phyloP scores from a whole-genome alignment of 2,888 invertebrate species.

The Zonitis immaculata region DNA sequence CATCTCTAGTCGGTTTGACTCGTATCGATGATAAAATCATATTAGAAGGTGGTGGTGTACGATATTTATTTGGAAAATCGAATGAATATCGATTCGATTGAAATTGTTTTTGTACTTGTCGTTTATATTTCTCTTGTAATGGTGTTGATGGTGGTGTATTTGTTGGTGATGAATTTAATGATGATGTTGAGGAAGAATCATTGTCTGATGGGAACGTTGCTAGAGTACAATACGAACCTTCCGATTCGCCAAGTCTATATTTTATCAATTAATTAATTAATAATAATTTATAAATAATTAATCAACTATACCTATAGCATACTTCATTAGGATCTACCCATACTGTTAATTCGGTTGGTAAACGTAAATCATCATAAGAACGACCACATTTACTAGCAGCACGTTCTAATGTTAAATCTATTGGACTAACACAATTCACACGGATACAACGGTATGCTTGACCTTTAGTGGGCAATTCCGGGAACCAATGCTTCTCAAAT shows the following conservation, averaged over 20 bases:
- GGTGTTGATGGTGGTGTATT: conserved; percentile 36
- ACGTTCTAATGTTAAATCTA: conserved; percentile 62
- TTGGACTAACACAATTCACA: conserved; percentile 61
- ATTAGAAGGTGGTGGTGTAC: conserved; percentile 32
- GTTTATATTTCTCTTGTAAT: conserved; percentile 36
- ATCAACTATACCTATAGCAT: conserved; percentile 44
- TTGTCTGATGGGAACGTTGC: conserved; percentile 50
- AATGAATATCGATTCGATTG: conserved; percentile 29
- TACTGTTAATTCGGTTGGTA: conserved; percentile 68
- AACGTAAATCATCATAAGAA: conserved; percentile 55
- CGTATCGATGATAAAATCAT: conserved; percentile 36
- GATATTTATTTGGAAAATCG: conserved; percentile 33
- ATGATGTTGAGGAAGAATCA: conserved; percentile 28
- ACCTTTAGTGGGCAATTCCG: conserved; percentile 65
- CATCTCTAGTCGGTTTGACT: conserved; percentile 43
- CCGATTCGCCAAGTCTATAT: conserved; percentile 56
- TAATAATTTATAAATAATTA: not conserved
- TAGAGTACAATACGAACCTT: conserved; percentile 59
- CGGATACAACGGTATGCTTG: conserved; percentile 68
- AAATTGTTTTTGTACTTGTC: conserved; percentile 27
- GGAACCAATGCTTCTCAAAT: conserved; percentile 68
- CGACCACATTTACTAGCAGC: conserved; percentile 63
- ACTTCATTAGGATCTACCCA: conserved; percentile 76
- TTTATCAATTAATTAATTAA: not conserved
- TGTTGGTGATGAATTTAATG: conserved; percentile 31